phyloP scores from a whole-genome alignment of 2,888 invertebrate genomes.

The Aelia acuminata region DNA sequence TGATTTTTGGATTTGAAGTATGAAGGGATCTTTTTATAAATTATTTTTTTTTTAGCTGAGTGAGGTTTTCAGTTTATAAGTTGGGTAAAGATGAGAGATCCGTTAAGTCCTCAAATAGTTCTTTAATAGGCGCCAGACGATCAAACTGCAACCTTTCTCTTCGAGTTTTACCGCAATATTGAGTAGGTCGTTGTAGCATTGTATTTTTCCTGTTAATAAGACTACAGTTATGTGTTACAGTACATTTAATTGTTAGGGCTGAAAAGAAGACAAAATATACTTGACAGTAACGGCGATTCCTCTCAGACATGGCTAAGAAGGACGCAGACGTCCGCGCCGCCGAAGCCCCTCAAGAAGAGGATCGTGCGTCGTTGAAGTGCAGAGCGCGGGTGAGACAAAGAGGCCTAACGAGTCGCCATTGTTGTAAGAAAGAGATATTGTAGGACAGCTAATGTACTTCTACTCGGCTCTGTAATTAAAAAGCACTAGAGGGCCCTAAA shows the following conservation, averaged over 20 bases:
- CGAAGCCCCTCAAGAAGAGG: constrained; percentile 13
- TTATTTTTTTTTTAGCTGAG: too few species aligned
- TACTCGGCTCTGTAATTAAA: constrained; percentile 45
- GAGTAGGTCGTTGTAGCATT: too few species aligned
- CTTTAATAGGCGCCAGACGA: too few species aligned
- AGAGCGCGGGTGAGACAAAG: constrained; percentile 21
- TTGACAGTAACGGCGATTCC: background rate
- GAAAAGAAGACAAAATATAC: background rate
- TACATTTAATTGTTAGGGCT: background rate
- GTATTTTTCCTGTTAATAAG: too few species aligned
- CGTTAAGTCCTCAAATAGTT: too few species aligned
- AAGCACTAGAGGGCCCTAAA: constrained; percentile 54
- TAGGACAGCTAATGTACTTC: constrained; percentile 28
- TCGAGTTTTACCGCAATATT: too few species aligned
- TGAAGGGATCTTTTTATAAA: too few species aligned
- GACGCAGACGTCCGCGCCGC: background rate
- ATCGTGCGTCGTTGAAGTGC: constrained; percentile 15
- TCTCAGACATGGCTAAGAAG: background rate
- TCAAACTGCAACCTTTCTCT: too few species aligned
- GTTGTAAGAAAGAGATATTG: constrained; percentile 50
- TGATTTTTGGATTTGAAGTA: too few species aligned
- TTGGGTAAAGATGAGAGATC: too few species aligned
- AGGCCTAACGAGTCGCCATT: constrained; percentile 50
- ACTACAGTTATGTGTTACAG: too few species aligned
- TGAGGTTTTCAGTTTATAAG: too few species aligned